These are phyloP conservation scores for Melanostoma mellinum DNA, from an alignment of 2,888 invertebrate genomes.

Conservation along the genomic window DNA sequence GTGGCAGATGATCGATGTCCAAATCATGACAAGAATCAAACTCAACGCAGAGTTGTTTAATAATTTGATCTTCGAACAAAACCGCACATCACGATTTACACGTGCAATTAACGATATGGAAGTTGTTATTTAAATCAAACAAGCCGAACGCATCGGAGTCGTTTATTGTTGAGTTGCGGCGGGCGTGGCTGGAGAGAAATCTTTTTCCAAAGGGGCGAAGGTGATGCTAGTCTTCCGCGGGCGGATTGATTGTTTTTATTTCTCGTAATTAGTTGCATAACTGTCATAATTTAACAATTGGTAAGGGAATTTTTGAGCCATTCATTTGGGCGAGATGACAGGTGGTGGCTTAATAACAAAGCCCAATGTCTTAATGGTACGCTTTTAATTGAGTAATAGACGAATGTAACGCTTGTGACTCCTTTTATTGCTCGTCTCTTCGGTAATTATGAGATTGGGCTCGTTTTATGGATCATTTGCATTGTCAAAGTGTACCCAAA, in stretches of 20 bases:
- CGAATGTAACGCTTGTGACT: no score
- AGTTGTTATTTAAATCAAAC: background rate
- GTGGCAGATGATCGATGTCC: constrained; percentile 39
- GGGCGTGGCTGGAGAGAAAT: constrained; percentile 11
- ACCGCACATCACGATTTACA: constrained; percentile 23
- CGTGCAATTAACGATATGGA: constrained; percentile 27
- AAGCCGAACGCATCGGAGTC: background rate
- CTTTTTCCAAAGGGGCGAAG: background rate
- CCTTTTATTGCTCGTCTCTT: no score
- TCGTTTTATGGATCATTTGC: no score
- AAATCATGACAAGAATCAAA: constrained; percentile 30
- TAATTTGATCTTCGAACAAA: constrained; percentile 19
- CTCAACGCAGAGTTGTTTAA: constrained; percentile 26
- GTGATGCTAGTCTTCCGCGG: constrained; percentile 7
- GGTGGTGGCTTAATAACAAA: no score
- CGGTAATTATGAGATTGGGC: no score
- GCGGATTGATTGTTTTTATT: constrained; percentile 14
- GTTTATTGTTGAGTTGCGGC: constrained; percentile 8
- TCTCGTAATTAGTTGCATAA: constrained; percentile 18
- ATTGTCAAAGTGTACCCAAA: no score
- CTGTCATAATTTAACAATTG: background rate
- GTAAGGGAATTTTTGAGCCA: no score
- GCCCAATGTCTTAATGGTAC: no score
- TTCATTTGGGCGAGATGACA: no score
- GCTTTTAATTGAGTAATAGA: no score